A percentile compares a stretch with the other conserved stretches of the same genome.
Conservation (phyloP, 2,113 vertebrate genomes). For the Kryptolebias marmoratus region DNA sequence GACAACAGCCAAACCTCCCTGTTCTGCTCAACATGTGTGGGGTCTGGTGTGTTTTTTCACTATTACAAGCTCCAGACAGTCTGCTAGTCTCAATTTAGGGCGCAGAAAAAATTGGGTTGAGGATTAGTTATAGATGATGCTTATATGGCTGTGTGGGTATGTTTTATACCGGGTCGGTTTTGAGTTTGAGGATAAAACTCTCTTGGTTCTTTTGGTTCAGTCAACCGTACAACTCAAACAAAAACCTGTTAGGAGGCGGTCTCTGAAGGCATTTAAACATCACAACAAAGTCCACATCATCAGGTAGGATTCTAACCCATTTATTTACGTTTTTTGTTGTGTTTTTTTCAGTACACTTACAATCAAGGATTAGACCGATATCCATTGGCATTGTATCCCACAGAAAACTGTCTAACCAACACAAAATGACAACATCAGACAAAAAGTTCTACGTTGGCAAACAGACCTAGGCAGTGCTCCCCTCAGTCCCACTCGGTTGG, state of each 20-base stretch:
- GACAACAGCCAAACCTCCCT: too few species aligned
- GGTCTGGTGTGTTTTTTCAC: too few species aligned
- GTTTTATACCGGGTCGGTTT: too few species aligned
- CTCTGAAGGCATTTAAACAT: conserved; percentile 5
- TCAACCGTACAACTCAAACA: too few species aligned
- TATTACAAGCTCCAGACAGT: too few species aligned
- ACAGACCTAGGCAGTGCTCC: conserved; percentile 72
- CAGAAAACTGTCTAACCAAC: conserved; percentile 69
- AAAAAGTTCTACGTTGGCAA: conserved; percentile 71
- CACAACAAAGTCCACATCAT: conserved; percentile 26
- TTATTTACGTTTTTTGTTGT: conserved; percentile 65
- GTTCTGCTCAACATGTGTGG: too few species aligned
- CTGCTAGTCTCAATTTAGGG: too few species aligned
- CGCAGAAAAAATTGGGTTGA: too few species aligned
- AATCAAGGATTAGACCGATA: conserved; percentile 70
- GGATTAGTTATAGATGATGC: too few species aligned
- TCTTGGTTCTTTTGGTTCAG: too few species aligned
- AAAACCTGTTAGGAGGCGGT: neutral
- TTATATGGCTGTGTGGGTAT: too few species aligned
- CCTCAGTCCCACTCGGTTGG: conserved; percentile 48
- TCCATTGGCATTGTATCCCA: conserved; percentile 66
- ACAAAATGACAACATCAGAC: conserved; percentile 70
- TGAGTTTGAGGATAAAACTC: too few species aligned
- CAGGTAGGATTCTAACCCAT: conserved; percentile 61
- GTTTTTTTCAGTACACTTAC: conserved; percentile 76